These are phyloP conservation scores for Triplophysa tibetana DNA, from an alignment of 2,113 vertebrate genomes.

Conservation along the genomic window DNA sequence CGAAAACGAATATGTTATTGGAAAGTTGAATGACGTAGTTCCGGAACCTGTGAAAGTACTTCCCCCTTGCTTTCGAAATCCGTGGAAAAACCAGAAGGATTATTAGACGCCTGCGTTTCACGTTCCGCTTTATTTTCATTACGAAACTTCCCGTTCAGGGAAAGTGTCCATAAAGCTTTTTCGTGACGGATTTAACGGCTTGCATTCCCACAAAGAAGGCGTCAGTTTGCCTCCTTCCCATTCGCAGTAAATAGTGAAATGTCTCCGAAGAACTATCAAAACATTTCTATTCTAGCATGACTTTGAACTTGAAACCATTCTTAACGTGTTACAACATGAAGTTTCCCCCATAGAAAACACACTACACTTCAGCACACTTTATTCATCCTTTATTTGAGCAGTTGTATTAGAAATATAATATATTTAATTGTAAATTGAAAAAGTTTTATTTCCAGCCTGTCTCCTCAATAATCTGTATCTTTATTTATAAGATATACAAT, in stretches of 20 bases:
- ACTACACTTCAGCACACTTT: neutral
- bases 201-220: neutral
- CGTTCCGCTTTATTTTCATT: neutral
- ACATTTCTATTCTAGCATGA: neutral
- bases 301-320: slow-evolving; percentile 22
- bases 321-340: slow-evolving; percentile 21
- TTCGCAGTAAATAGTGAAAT: neutral
- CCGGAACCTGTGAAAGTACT: neutral
- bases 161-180: neutral
- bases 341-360: neutral
- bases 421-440: too few relatives aligned
- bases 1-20: neutral
- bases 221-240: neutral
- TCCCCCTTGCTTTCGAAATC: neutral
- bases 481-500: neutral
- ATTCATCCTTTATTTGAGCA: neutral
- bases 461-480: too few relatives aligned
- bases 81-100: neutral
- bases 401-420: too few relatives aligned
- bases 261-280: neutral
- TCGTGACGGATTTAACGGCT: neutral
- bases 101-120: neutral
- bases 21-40: slow-evolving; percentile 16
- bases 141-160: neutral
- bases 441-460: too few relatives aligned